A percentile compares a stretch with the other conserved stretches of the same genome.
Evolutionary conservation across 2,888 invertebrate genomes (phyloP).

Genomic region (Noctua janthina): DNA sequence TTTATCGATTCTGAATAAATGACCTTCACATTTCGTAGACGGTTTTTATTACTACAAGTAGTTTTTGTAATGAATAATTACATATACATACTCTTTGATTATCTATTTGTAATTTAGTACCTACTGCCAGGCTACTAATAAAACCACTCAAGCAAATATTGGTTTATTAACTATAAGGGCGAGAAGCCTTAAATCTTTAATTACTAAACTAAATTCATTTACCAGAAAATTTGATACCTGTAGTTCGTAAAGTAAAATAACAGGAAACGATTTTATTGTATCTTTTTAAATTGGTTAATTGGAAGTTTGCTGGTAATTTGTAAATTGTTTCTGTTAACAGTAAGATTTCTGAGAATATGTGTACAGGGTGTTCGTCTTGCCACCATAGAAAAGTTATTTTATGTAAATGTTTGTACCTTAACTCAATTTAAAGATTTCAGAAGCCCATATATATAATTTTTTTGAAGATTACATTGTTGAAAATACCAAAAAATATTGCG

Average conservation of each 20-base stretch:
- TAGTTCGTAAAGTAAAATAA: constrained; percentile 1
- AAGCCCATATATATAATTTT: background rate
- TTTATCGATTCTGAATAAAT: constrained; percentile 7
- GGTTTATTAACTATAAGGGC: background rate
- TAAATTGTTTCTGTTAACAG: constrained; percentile 22
- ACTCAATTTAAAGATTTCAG: background rate
- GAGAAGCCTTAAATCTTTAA: constrained; percentile 17
- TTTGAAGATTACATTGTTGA: background rate
- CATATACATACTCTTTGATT: background rate
- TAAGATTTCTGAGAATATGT: constrained; percentile 28
- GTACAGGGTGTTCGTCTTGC: background rate
- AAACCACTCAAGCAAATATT: constrained; percentile 5
- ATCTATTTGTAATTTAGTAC: background rate
- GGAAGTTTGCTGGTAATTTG: background rate
- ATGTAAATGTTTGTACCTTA: background rate
- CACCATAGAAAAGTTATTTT: no score
- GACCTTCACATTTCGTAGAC: background rate
- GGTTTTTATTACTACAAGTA: background rate
- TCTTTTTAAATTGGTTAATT: constrained; percentile 6
- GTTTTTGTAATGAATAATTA: background rate
- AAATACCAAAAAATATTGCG: background rate
- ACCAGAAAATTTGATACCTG: constrained; percentile 5
- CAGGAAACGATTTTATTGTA: constrained; percentile 24
- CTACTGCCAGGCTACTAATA: background rate
- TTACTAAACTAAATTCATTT: constrained; percentile 19